Base-by-base conservation (phyloP, 2,797 vertebrate species). In the Macrochelys suwanniensis region DNA sequence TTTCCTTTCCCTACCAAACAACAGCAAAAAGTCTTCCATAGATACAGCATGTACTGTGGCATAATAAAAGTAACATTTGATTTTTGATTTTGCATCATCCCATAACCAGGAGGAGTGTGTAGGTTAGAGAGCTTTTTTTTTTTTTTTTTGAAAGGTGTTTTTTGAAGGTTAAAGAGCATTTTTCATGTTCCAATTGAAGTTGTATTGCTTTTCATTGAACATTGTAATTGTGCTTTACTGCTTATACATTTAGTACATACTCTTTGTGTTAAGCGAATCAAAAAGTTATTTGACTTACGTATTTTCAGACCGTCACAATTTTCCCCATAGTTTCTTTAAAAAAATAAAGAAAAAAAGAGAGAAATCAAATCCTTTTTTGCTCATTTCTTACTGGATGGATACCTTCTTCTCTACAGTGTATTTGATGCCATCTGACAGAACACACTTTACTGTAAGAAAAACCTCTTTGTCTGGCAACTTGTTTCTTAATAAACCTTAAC, bases 341-440 rank as follows among this genome's bases (percentile, higher is more conserved):
- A 85, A 61, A 57, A 84, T 42, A 80, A 50, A 28, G 77, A 11
- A 82, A 57, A 61, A 85, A 31, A 49, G 12, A 26, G 16, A 57
- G 80, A 82, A 57, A 82, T 57, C 12, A 50, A 50, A 50, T 50
- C 49, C 49, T 95, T 94, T 86, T 88, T 93, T 54, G 89, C 59
- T 89, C 89, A 93, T 97, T 88, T 95, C 80, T 94, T 93, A 86
- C 45, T 59, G 33, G 53, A 10, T 21, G 71, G 61, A 82, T 16
- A 7, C 79, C 28, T 77, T 79, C n/a, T 51, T 68, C 19, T 37
- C 37, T 42, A 2, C 3, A 80, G 11, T 15, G 0, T 61, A 49
- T 65, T 86, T 91, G 85, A 84, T 57, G 47, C n/a, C 10, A 5
- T 0, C 0, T 68, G 80, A 50, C 6, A 53, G n/a, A 15, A 28